Conservation (phyloP, 2,797 vertebrate genomes). For the Sebastes iracundus region DNA sequence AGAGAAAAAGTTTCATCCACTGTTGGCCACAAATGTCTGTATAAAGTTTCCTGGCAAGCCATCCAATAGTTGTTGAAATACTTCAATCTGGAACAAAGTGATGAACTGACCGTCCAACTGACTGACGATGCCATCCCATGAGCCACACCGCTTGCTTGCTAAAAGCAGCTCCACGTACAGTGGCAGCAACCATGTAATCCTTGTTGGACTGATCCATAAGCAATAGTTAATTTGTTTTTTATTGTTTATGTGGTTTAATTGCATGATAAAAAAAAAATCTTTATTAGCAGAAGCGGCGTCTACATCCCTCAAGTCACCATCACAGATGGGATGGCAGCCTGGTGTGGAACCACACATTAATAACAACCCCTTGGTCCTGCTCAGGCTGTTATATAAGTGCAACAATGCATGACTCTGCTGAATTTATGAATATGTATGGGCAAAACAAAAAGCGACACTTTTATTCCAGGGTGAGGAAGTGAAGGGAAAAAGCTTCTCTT, state of each 20-base stretch:
- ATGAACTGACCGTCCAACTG: not conserved
- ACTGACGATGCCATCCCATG: not conserved
- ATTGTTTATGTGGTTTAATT: conserved; percentile 48
- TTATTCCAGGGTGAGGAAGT: not conserved
- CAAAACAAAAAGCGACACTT: conserved; percentile 28
- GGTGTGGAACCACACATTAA: conserved; percentile 30
- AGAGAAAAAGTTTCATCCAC: not conserved
- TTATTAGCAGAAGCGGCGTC: conserved; percentile 36
- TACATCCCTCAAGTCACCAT: conserved; percentile 24
- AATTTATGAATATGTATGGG: conserved; percentile 48
- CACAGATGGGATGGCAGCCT: conserved; percentile 52
- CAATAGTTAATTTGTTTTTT: conserved; percentile 18
- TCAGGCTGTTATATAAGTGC: conserved; percentile 47
- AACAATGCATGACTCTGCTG: conserved; percentile 50
- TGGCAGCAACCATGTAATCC: not conserved
- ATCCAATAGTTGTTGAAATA: not conserved
- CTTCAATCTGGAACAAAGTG: not conserved
- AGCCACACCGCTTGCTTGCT: not conserved
- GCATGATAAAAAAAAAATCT: conserved; percentile 31
- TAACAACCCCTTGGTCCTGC: conserved; percentile 21
- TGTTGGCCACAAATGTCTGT: not conserved
- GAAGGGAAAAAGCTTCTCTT: not conserved
- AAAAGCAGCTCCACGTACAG: not conserved
- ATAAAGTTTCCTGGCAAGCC: not conserved
- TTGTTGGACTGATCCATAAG: not conserved